Base-by-base conservation (phyloP, 2,888 invertebrate species). In the Subacronicta megacephala region DNA sequence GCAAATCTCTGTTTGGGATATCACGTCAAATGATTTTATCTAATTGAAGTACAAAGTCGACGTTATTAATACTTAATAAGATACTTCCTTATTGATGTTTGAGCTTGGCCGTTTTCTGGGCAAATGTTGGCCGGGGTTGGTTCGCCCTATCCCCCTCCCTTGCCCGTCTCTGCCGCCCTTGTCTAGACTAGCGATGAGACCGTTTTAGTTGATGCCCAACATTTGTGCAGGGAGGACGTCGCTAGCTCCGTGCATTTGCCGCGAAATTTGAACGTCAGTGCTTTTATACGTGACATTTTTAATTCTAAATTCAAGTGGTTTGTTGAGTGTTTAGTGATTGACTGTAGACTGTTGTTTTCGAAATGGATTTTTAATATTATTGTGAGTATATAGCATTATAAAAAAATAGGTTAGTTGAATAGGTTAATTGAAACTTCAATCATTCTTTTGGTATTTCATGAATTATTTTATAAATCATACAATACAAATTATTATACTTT, bases 161-260 rank as follows among this genome's bases (percentile, higher is more conserved):
- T 56, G 46, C 60, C 52, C 53, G 72, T 74, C 72, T 66, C 66
- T 37, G 69, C 77, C 78, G 77, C 80, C 85, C 85, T 84, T 84
- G 92, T 91, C 92, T 92, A 92, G 92, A 91, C 92, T 82, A 73
- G 64, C 76, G 74, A 68, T 75, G 83, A 82, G 82, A 82, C 82
- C 73, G 64, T 72, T 79, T 82, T 81, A 93, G 93, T 92, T 83
- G 82, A 72, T 80, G 78, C 78, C 73, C 66, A 81, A 71, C 84
- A 61, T 65, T 78, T 72, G 83, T 7, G 40, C 62, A 80, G 80
- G 80, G 55, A 82, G 84, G 84, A 68, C 81, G 89, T 85, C n/a
- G 49, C 71, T 54, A 60, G 58, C 42, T 68, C 38, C 9, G 43
- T 36, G 18, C 45, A 62, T 66, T 78, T 81, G 85, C 87, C 90